Evolutionary conservation across 92 coral and sea anemone genomes (phyloP), one percentile per base, ranked within the genome.

Genomic region (Micromussa lordhowensis): DNA sequence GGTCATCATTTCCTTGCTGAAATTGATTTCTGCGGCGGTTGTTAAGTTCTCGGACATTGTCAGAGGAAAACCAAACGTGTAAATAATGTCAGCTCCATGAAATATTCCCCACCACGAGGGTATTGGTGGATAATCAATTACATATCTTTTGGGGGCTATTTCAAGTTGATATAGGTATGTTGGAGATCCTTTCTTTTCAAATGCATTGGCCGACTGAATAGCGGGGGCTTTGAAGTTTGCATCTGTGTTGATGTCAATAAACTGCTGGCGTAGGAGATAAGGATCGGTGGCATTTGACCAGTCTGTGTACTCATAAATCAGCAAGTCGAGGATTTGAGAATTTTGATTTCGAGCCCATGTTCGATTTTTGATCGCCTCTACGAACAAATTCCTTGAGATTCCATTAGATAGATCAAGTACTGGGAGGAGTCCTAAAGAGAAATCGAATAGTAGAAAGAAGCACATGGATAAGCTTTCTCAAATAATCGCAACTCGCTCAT

Each of bases 181-280:
- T 51, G 86, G 86, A 30, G 53, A 15, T 8, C 69, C 87, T 74
- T 89, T 81, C 82, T 82, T 90, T 5, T 68, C 85, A 35, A 91
- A 94, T 34, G 77, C 94, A 11, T 91, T 82, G 55, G 92, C 96
- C 49, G 96, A 85, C 29, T 59, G 70, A 30, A 94, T 40, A 2
- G 94, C 94, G 36, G 96, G 96, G 5, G 94, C 93, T 51, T 82
- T 89, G 88, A 88, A 94, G n/a, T 78, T 78, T 28, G 91, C 72
- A 76, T 94, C 96, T 9, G 94, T 88, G 18, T 89, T 51, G 30
- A 92, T 35, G 79, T 92, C 92, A 26, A 94, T 73, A 51, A 88
- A 92, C 66, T 61, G 77, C 74, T 92, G 89, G 17, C 93, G 71
- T 8, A 93, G 76, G 40, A 40, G 18, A 29, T 85, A 82, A 75